phyloP scores from a whole-genome alignment of 2,797 vertebrate species.

The Eulemur coronatus region DNA sequence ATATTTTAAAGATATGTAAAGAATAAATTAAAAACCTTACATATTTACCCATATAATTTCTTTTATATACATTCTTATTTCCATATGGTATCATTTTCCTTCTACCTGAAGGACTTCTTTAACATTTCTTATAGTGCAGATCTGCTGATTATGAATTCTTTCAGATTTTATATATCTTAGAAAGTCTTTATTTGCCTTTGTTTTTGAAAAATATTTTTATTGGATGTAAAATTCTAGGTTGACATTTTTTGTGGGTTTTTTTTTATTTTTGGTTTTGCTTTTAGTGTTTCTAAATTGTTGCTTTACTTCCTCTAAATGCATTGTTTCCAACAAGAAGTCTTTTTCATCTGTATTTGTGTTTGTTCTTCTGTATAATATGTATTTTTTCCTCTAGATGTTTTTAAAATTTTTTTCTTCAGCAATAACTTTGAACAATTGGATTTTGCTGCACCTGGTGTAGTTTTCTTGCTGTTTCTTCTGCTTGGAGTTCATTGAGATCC shows the following conservation, averaged over 20 bases:
- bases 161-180: neutral
- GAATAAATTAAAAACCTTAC: neutral
- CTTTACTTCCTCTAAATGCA: neutral
- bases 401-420: neutral
- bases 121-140: neutral
- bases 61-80: neutral
- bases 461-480: neutral
- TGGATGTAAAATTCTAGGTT: neutral
- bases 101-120: neutral
- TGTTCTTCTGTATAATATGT: neutral
- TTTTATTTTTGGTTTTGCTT: neutral
- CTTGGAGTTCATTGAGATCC: neutral
- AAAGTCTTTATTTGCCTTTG: neutral
- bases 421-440: neutral
- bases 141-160: neutral
- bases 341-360: neutral
- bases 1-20: neutral
- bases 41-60: neutral
- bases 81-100: neutral
- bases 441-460: neutral
- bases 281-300: neutral
- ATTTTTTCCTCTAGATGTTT: neutral
- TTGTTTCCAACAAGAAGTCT: neutral
- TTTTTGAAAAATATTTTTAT: neutral
- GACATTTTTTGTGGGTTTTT: neutral